phyloP scores from a whole-genome alignment of 2,797 vertebrate genomes.

The Buceros bicornis region DNA sequence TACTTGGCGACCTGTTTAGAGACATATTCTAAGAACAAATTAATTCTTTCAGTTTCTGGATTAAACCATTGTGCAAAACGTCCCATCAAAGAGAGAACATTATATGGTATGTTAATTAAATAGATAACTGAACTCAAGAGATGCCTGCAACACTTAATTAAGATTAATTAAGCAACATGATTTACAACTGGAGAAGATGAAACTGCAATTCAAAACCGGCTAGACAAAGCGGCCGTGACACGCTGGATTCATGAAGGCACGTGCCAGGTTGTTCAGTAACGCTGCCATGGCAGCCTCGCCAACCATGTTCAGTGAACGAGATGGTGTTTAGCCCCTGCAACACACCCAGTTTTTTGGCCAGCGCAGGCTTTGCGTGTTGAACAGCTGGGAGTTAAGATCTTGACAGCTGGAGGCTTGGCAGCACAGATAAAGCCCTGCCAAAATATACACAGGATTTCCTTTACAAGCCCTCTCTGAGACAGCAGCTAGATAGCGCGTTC shows the following conservation, averaged over 20 bases:
- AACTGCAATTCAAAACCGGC: conserved; percentile 1
- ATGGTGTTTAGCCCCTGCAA: background rate
- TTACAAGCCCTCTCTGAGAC: background rate
- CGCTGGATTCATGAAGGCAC: background rate
- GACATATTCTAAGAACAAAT: background rate
- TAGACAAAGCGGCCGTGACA: background rate
- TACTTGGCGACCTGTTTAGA: background rate
- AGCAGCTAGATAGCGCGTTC: background rate
- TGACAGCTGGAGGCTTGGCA: background rate
- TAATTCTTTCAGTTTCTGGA: conserved; percentile 24
- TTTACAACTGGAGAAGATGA: conserved; percentile 56
- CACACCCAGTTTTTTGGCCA: background rate
- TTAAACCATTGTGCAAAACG: conserved; percentile 40
- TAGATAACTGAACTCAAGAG: conserved; percentile 45
- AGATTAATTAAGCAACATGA: conserved; percentile 62
- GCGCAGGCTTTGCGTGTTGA: background rate
- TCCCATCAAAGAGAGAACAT: conserved; percentile 22
- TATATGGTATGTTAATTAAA: background rate
- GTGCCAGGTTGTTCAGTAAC: background rate
- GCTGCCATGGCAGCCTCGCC: background rate
- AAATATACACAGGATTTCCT: background rate
- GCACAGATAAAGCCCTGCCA: background rate
- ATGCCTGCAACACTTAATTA: conserved; percentile 61
- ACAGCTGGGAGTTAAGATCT: background rate
- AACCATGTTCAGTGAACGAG: background rate